Conservation (phyloP, 2,113 vertebrate species). For the Melospiza georgiana region DNA sequence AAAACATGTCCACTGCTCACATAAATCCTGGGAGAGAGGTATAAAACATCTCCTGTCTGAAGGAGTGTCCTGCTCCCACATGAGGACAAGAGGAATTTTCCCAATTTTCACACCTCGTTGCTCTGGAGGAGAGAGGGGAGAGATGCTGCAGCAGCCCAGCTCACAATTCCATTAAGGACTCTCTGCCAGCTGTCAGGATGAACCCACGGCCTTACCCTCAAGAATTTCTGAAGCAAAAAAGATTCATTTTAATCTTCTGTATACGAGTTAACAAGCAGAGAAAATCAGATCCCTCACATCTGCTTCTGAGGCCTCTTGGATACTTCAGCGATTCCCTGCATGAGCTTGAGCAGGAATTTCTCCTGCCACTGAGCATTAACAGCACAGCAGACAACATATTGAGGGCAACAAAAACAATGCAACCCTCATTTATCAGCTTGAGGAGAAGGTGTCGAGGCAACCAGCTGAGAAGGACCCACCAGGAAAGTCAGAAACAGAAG, state of each 20-base stretch:
- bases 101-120: neutral
- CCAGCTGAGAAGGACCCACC: neutral
- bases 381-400: neutral
- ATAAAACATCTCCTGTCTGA: neutral
- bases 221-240: neutral
- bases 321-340: neutral
- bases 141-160: neutral
- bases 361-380: neutral
- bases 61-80: neutral
- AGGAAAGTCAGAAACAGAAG: neutral
- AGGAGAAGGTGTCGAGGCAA: neutral
- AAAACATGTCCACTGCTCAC: neutral
- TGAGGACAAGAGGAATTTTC: neutral
- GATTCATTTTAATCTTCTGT: neutral
- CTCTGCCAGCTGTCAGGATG: neutral
- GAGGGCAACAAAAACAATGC: constrained; percentile 26
- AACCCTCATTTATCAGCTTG: constrained; percentile 23
- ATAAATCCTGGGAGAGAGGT: neutral
- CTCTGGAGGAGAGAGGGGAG: neutral
- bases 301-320: neutral
- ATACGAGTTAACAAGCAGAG: constrained; percentile 25
- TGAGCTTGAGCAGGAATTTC: neutral
- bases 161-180: neutral
- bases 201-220: neutral
- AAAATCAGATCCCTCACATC: constrained; percentile 18